phyloP scores from a whole-genome alignment of 2,888 invertebrate species.

The Sphinx pinastri region DNA sequence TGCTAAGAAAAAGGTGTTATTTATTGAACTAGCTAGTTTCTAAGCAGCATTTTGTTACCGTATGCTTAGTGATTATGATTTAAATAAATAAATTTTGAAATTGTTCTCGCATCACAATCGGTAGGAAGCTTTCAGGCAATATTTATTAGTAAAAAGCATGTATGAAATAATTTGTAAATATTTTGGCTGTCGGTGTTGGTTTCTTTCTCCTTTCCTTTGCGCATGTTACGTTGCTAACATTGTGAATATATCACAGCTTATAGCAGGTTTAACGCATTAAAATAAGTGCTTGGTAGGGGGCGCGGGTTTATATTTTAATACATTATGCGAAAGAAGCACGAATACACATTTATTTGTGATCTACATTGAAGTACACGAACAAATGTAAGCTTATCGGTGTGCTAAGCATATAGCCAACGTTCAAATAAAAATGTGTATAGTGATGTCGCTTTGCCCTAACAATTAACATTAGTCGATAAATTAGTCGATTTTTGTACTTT shows the following conservation, averaged over 20 bases:
- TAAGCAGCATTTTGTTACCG: conserved; percentile 51
- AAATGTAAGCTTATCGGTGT: background rate
- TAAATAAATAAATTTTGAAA: conserved; percentile 65
- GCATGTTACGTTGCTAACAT: conserved; percentile 33
- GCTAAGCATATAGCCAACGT: background rate
- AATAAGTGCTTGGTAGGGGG: background rate
- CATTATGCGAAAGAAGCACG: too few relatives aligned
- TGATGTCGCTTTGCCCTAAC: conserved; percentile 8
- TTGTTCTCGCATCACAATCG: conserved; percentile 69
- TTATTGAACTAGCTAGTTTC: conserved; percentile 38
- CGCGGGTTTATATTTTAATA: background rate
- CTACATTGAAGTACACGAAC: background rate
- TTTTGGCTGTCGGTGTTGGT: conserved; percentile 58
- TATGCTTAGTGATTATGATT: conserved; percentile 49
- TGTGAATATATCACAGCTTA: conserved; percentile 6
- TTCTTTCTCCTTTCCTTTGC: conserved; percentile 40
- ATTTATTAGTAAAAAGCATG: conserved; percentile 64
- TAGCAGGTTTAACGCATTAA: background rate
- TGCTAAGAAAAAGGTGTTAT: conserved; percentile 39
- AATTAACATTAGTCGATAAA: conserved; percentile 28
- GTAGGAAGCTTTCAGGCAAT: conserved; percentile 77
- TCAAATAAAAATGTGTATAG: conserved; percentile 15
- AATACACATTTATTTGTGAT: background rate
- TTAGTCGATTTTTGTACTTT: conserved; percentile 40
- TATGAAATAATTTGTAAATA: conserved; percentile 67